Evolutionary conservation across 2,113 vertebrate species (phyloP).

Genomic region (Chloropsis cyanopogon): DNA sequence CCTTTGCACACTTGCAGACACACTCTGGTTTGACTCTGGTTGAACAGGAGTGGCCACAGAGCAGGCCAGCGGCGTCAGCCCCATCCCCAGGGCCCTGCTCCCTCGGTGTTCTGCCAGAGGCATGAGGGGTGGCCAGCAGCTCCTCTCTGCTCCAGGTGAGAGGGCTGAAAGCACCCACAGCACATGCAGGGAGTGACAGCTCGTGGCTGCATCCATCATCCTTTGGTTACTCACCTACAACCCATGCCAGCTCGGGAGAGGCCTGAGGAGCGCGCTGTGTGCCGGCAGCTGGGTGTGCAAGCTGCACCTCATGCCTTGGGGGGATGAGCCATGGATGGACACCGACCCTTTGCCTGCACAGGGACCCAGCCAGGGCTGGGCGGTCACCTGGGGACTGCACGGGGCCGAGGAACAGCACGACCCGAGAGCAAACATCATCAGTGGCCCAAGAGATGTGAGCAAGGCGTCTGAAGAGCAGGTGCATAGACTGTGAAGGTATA

Average conservation of each 20-base stretch:
- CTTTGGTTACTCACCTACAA: not conserved
- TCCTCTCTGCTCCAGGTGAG: accelerated
- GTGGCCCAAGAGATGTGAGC: not conserved
- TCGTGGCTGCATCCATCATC: accelerated
- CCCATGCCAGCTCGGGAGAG: accelerated
- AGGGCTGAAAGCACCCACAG: not conserved
- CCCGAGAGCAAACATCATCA: not conserved
- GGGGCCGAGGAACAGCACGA: not conserved
- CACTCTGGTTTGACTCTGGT: not conserved
- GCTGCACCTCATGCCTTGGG: not conserved
- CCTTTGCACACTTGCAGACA: not conserved
- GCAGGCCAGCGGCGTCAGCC: not conserved
- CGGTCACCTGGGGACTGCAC: accelerated
- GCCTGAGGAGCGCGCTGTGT: not conserved
- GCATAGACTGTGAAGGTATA: not conserved
- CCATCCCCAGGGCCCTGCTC: not conserved
- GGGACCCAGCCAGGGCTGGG: accelerated
- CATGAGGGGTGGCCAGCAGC: not conserved
- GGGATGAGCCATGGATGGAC: not conserved
- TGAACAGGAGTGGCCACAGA: not conserved
- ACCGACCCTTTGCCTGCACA: accelerated
- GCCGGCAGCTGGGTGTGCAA: not conserved
- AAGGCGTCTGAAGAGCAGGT: too few relatives aligned
- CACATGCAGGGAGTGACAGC: not conserved
- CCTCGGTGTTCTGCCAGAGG: accelerated